Evolutionary conservation across 2,797 vertebrate species (phyloP).

Genomic region (Acanthurus lineatus): DNA sequence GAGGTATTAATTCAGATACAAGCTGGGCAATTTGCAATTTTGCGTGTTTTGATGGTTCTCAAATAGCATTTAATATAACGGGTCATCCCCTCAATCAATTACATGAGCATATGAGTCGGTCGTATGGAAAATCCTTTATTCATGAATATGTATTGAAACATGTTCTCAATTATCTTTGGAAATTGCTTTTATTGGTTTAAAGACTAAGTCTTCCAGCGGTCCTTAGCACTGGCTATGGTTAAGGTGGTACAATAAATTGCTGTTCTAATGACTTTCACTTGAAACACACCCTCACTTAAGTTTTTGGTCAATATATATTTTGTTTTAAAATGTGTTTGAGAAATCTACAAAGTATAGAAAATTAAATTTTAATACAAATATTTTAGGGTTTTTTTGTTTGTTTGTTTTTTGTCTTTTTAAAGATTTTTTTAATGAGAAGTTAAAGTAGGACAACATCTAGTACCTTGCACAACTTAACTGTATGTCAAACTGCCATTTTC

Average conservation of each 20-base stretch:
- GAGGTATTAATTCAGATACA: slow-evolving; percentile 99
- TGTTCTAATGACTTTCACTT: slow-evolving; percentile 11
- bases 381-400: not conserved
- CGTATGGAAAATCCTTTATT: slow-evolving; percentile 95
- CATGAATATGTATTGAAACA: slow-evolving; percentile 99
- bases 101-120: slow-evolving; percentile 94
- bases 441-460: not conserved
- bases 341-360: not conserved
- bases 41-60: slow-evolving; percentile 99
- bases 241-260: slow-evolving; percentile 68
- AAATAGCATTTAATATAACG: slow-evolving; percentile 99
- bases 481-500: slow-evolving; percentile 3
- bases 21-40: slow-evolving; percentile 99
- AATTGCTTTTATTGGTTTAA: slow-evolving; percentile 99
- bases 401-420: not conserved
- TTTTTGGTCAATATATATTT: not conserved
- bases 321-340: not conserved
- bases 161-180: slow-evolving; percentile 99
- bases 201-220: slow-evolving; percentile 88
- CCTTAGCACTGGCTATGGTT: slow-evolving; percentile 86
- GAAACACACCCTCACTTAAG: slow-evolving; percentile 7
- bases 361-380: not conserved
- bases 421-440: not conserved
- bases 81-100: slow-evolving; percentile 99
- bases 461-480: not conserved